Percentiles rank a stretch among this genome's conserved stretches.
Conservation (phyloP, 2,113 vertebrate genomes). For the rat (Rattus norvegicus) region DNA sequence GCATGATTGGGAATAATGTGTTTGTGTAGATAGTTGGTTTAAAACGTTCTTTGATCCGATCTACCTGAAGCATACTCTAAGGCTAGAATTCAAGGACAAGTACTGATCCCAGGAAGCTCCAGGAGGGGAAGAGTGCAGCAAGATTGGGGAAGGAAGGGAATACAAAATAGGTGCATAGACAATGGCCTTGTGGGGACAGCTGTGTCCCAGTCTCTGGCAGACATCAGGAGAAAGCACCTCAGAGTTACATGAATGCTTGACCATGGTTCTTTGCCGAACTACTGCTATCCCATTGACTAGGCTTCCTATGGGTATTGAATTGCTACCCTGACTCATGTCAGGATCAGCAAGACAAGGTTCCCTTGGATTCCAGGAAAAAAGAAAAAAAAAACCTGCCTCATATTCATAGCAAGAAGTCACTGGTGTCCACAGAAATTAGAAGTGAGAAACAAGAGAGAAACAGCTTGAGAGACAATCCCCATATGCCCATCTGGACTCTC, state of each 20-base stretch:
- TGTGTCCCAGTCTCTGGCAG: neutral
- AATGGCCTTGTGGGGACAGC: neutral
- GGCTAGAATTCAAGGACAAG: neutral
- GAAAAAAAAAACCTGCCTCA: neutral
- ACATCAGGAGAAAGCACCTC: neutral
- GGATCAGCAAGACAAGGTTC: neutral
- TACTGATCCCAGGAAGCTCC: neutral
- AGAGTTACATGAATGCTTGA: neutral
- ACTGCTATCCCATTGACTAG: neutral
- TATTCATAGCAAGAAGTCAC: neutral
- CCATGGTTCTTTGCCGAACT: neutral
- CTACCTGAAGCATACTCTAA: neutral
- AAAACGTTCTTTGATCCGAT: neutral
- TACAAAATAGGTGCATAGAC: neutral
- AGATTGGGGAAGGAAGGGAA: neutral
- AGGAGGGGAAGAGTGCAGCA: too few species aligned
- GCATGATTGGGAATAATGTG: neutral
- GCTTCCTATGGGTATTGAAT: neutral
- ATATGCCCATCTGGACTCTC: too few species aligned
- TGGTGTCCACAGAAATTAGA: neutral
- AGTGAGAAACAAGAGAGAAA: neutral
- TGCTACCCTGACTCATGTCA: neutral
- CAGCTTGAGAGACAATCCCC: neutral
- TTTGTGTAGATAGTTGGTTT: conserved; percentile 26
- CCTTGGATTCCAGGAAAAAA: neutral